These are phyloP conservation scores for Arctopsyche grandis DNA, from an alignment of 1,140 invertebrate genomes.

Conservation along the genomic window DNA sequence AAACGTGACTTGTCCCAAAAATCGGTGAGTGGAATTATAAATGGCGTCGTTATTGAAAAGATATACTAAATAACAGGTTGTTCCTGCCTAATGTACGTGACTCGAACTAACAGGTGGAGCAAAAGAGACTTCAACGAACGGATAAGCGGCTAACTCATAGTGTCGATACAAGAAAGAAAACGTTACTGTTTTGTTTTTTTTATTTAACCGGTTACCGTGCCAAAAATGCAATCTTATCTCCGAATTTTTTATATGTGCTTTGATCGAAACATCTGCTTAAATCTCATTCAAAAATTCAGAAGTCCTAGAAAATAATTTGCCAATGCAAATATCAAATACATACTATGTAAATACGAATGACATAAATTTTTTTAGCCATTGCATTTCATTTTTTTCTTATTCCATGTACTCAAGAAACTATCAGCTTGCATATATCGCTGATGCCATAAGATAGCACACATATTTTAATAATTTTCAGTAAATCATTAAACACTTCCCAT, in stretches of 20 bases:
- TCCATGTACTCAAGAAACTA: too few relatives aligned
- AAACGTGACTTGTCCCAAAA: conserved; percentile 26
- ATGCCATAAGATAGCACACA: too few relatives aligned
- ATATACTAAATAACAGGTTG: conserved; percentile 29
- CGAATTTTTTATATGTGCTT: not conserved
- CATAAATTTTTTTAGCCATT: too few relatives aligned
- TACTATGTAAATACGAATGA: too few relatives aligned
- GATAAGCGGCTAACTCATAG: not conserved
- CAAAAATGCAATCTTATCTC: not conserved
- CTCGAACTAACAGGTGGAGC: conserved; percentile 23
- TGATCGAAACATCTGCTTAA: not conserved
- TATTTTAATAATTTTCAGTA: too few relatives aligned
- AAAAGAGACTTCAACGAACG: conserved; percentile 7
- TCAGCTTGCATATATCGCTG: too few relatives aligned
- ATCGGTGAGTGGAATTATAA: conserved; percentile 20
- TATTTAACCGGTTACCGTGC: conserved; percentile 6
- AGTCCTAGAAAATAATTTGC: too few relatives aligned
- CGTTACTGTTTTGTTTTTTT: conserved; percentile 3
- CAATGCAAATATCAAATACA: too few relatives aligned
- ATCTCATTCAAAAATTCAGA: not conserved
- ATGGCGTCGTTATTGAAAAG: conserved; percentile 32
- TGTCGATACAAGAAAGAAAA: conserved; percentile 5
- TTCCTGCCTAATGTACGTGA: conserved; percentile 26
- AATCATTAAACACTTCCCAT: too few relatives aligned
- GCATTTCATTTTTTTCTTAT: too few relatives aligned